Evolutionary conservation across 2,888 invertebrate species (phyloP).

Genomic region (Philopedon plagiatum): DNA sequence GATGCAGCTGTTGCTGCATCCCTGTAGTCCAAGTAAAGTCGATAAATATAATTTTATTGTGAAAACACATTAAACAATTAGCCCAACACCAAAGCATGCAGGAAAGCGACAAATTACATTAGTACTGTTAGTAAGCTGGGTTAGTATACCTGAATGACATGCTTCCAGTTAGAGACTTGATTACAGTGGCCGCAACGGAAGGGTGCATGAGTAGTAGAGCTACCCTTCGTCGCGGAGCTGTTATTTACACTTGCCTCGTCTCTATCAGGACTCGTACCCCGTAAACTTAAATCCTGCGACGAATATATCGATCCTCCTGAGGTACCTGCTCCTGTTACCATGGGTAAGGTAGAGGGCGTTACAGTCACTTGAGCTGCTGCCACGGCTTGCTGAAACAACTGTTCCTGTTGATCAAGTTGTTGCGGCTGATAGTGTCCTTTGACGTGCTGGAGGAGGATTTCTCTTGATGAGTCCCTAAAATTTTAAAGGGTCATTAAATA

Average conservation of each 20-base stretch:
- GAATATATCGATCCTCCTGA: constrained; percentile 18
- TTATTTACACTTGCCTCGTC: constrained; percentile 72
- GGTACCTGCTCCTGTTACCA: constrained; percentile 26
- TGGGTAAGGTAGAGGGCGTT: constrained; percentile 26
- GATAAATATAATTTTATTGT: constrained; percentile 14
- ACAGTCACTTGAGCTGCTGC: constrained; percentile 38
- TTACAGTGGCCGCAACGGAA: constrained; percentile 85
- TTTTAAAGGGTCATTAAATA: too few species aligned
- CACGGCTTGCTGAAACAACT: constrained; percentile 29
- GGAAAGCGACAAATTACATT: constrained; percentile 49
- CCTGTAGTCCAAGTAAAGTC: too few species aligned
- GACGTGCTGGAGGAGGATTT: constrained; percentile 77
- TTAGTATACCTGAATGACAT: constrained; percentile 85
- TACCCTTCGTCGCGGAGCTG: constrained; percentile 61
- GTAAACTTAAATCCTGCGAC: constrained; percentile 56
- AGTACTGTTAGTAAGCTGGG: constrained; percentile 64
- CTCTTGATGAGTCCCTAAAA: constrained; percentile 75
- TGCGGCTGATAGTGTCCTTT: constrained; percentile 73
- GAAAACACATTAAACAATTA: constrained; percentile 3
- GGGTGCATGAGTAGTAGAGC: constrained; percentile 70
- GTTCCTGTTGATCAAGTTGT: constrained; percentile 31
- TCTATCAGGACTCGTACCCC: constrained; percentile 64
- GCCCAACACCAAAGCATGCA: constrained; percentile 15
- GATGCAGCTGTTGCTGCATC: too few species aligned
- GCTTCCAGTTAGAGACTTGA: constrained; percentile 88